phyloP scores from a whole-genome alignment of 2,113 vertebrate species.

The Excalfactoria chinensis region DNA sequence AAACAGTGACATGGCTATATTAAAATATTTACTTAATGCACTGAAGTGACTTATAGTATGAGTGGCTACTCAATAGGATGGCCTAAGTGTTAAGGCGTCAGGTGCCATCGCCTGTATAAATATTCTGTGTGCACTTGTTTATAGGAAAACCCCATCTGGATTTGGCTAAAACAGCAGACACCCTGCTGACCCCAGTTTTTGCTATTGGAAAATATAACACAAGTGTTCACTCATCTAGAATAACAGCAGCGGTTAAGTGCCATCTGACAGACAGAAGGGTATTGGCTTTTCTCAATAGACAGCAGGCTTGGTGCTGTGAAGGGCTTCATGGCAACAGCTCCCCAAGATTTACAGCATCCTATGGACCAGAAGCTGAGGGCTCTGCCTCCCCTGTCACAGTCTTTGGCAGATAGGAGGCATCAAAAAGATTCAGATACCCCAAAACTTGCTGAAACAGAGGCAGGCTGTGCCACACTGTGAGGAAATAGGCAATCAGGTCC shows the following conservation, averaged over 20 bases:
- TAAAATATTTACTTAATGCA: constrained; percentile 99
- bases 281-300: constrained; percentile 88
- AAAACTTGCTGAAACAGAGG: background rate
- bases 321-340: constrained; percentile 69
- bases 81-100: constrained; percentile 98
- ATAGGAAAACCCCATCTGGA: constrained; percentile 98
- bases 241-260: constrained; percentile 87
- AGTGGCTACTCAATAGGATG: constrained; percentile 96
- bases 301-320: constrained; percentile 76
- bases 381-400: background rate
- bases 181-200: constrained; percentile 90
- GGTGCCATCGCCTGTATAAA: constrained; percentile 98
- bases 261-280: constrained; percentile 94
- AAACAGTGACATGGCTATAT: constrained; percentile 98
- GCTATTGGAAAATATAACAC: constrained; percentile 98
- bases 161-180: constrained; percentile 90
- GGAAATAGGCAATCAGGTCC: background rate
- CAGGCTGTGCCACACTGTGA: background rate
- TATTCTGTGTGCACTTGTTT: constrained; percentile 97
- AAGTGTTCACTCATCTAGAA: constrained; percentile 92
- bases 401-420: background rate
- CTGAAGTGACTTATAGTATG: constrained; percentile 99
- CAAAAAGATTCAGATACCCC: background rate
- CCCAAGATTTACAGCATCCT: constrained; percentile 75
- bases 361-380: constrained; percentile 15